Evolutionary conservation across 92 coral and sea anemone genomes (phyloP), one percentile per base, ranked within the genome.

Genomic region (Palythoa grandiflora): DNA sequence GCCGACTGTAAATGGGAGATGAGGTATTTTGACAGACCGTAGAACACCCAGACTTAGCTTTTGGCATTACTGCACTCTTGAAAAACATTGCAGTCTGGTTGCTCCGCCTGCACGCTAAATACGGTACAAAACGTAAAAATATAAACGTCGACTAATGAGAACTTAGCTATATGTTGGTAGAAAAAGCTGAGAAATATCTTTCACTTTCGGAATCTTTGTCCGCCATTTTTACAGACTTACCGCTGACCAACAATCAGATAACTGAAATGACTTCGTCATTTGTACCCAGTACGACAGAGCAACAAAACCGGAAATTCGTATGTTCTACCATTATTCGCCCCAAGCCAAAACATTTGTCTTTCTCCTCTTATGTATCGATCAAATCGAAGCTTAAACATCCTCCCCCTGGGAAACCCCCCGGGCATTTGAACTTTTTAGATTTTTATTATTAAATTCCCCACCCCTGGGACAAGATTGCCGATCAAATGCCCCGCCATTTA

Each of bases 191-290:
- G 38, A 63, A 57, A 38, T 55, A 59, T 63, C 59, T 80, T 65
- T 80, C 40, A 81, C 86, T 81, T 81, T 81, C 75, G 63, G 5
- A 61, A 38, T 11, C 48, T 39, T 61, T 21, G 50, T 44, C 74
- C 75, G 86, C 86, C 86, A 81, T 81, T 66, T 81, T 60, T 51
- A 20, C 15, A 36, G 2, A 21, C 13, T 65, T 1, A 14, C 86
- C 86, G 86, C 86, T 81, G 86, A 66, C 86, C 47, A 48, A 5
- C 63, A 76, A 76, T 6, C 9, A 63, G 20, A 19, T 63, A 9
- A 17, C 10, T 63, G n/a, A 44, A 8, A 2, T 1, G 4, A 44
- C 1, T 63, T 35, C 8, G 37, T 19, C 10, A 63, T 35, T 63
- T 6, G 70, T 63, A 35, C 70, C 70, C 21, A 63, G 70, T 63